Evolutionary conservation across 2,113 vertebrate species (phyloP).

Genomic region (Eptatretus burgeri): DNA sequence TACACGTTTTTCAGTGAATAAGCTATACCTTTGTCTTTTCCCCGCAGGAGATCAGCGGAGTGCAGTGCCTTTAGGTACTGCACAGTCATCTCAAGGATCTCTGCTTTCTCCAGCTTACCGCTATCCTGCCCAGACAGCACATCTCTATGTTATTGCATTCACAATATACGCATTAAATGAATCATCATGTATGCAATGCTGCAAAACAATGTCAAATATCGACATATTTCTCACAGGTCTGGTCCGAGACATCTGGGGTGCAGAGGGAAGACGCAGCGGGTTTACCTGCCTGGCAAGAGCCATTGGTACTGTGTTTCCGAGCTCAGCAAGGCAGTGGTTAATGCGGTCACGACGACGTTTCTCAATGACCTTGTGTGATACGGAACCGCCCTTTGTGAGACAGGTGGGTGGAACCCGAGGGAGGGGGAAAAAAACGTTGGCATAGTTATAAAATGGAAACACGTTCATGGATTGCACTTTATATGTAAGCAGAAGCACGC

Average conservation of each 20-base stretch:
- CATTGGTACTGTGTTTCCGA: constrained; percentile 86
- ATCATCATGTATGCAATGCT: not conserved
- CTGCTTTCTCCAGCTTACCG: constrained; percentile 84
- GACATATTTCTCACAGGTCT: not conserved
- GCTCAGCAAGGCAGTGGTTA: constrained; percentile 64
- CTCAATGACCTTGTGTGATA: constrained; percentile 93
- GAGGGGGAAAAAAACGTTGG: not conserved
- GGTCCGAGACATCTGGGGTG: not conserved
- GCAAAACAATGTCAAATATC: not conserved
- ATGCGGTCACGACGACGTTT: constrained; percentile 72
- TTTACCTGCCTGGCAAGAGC: constrained; percentile 76
- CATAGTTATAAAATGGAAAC: not conserved
- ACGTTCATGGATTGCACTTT: not conserved
- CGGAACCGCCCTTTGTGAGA: constrained; percentile 42
- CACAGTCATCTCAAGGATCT: constrained; percentile 93
- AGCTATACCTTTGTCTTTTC: constrained; percentile 56
- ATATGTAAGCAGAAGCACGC: not conserved
- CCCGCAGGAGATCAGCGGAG: constrained; percentile 59
- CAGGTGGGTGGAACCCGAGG: not conserved
- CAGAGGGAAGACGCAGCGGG: too few relatives aligned
- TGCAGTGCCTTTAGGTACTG: constrained; percentile 74
- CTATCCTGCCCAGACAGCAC: constrained; percentile 29
- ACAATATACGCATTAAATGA: not conserved
- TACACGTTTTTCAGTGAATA: too few relatives aligned
- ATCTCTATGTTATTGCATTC: not conserved